Conservation (phyloP, 35 echinoderm and acorn worm species). For the Patiria miniata region DNA sequence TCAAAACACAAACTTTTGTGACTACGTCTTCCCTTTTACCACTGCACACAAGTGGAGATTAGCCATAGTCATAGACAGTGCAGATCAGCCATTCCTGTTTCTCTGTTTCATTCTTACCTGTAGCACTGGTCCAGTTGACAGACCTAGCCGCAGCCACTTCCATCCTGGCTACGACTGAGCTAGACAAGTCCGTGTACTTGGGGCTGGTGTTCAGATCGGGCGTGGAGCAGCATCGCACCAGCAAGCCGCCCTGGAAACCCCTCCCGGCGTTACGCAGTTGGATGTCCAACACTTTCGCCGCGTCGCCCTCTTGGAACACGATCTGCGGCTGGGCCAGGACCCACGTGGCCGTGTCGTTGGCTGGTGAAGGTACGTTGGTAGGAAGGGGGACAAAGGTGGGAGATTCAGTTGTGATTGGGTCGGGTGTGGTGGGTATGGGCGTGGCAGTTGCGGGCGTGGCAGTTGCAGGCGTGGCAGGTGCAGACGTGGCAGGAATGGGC, state of each 20-base stretch:
- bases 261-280: conserved; percentile 7
- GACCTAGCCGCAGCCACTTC: conserved; percentile 47
- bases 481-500: neutral
- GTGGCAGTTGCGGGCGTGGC: neutral
- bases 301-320: conserved; percentile 74
- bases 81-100: too few species aligned
- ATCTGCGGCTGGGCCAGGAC: conserved; percentile 40
- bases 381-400: neutral
- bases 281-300: conserved; percentile 47
- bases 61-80: too few species aligned
- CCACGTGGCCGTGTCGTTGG: conserved; percentile 25
- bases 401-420: neutral
- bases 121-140: conserved; percentile 57
- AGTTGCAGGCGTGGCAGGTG: neutral
- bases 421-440: neutral
- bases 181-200: conserved; percentile 70
- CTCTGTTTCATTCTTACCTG: conserved; percentile 53
- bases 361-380: conserved; percentile 6
- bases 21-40: too few species aligned
- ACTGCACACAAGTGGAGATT: too few species aligned
- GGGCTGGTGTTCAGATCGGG: conserved; percentile 70
- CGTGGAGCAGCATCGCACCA: conserved; percentile 82
- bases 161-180: conserved; percentile 52
- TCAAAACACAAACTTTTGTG: too few species aligned
- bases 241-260: conserved; percentile 48